Percentiles rank a stretch among this genome's conserved stretches.
phyloP scores from a whole-genome alignment of 2,797 vertebrate genomes.

The Pyrocephalus nanus region DNA sequence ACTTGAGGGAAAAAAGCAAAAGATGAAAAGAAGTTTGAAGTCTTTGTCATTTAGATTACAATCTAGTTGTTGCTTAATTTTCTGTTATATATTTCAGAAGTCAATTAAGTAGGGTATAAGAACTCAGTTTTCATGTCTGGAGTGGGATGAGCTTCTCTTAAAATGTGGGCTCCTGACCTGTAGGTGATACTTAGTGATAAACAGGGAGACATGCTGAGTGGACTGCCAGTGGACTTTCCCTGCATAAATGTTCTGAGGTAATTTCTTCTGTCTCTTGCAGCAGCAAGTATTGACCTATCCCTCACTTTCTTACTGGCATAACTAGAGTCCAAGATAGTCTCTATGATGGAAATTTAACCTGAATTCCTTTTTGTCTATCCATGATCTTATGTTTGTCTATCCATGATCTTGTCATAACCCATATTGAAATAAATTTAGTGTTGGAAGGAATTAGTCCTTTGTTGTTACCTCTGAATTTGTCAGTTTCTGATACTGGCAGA shows the following conservation, averaged over 20 bases:
- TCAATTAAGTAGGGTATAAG: background rate
- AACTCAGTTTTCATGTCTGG: background rate
- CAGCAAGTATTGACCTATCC: background rate
- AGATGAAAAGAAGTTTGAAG: conserved; percentile 21
- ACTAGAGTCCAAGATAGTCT: background rate
- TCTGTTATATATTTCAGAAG: background rate
- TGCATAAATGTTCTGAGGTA: rapidly evolving
- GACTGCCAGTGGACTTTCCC: background rate
- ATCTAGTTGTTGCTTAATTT: conserved; percentile 24
- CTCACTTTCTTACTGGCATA: background rate
- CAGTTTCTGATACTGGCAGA: background rate
- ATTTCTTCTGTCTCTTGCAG: background rate
- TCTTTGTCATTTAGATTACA: conserved; percentile 7
- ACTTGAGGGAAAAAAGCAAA: background rate
- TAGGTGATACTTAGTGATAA: background rate
- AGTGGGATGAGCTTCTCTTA: background rate
- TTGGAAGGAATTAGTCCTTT: background rate
- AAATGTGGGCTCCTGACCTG: background rate
- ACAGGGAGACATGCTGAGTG: rapidly evolving
- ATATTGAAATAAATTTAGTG: background rate
- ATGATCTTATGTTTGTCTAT: background rate
- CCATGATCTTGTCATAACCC: background rate
- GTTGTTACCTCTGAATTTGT: background rate
- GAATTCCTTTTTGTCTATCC: background rate
- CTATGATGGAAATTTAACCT: background rate